Base-by-base conservation (phyloP, 2,797 vertebrate genomes). In the Sebastes steindachneri region DNA sequence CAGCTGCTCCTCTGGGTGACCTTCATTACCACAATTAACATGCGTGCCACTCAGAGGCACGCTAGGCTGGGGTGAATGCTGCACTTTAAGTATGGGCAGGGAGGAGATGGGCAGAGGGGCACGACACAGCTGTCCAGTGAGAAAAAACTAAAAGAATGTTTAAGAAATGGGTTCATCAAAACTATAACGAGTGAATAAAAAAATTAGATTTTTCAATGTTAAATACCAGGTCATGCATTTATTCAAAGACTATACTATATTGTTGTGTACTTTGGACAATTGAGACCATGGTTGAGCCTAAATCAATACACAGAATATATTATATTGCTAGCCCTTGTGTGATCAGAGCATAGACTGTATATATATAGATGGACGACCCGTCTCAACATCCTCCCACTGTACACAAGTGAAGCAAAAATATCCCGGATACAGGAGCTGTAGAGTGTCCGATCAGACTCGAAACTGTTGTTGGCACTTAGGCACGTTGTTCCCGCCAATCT, bases 11-110 rank as follows among this genome's bases (percentile, higher is more conserved):
- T 80, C 73, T 76, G 80, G 89, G 84, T 94, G 93, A 95, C 95
- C 92, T 96, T 96, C 93, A 94, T 96, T 96, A 96, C 59, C 79
- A 81, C 86, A 94, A 96, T 96, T 95, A 96, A 86, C 82, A 94
- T 85, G 91, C 68, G 79, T 70, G 93, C 89, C 95, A 95, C 68
- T 95, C 94, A 95, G 12, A 86, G 75, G 53, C 80, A 80, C 62
- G 73, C 48, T 23, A 14, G 58, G 65, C 73, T 79, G 74, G 58
- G 41, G 64, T 68, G 53, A 68, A 80, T 53, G 51, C 33, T 85
- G 71, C 59, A 77, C 28, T 65, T 54, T 37, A 60, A 69, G 74
- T 55, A 69, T 23, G 29, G 58, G 55, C 29, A 63, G 31, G 71
- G 65, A 66, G 23, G 67, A 66, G 51, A 64, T 58, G 60, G 29